These are phyloP conservation scores for Lates japonicus DNA, from an alignment of 2,797 vertebrate species.

Conservation along the genomic window DNA sequence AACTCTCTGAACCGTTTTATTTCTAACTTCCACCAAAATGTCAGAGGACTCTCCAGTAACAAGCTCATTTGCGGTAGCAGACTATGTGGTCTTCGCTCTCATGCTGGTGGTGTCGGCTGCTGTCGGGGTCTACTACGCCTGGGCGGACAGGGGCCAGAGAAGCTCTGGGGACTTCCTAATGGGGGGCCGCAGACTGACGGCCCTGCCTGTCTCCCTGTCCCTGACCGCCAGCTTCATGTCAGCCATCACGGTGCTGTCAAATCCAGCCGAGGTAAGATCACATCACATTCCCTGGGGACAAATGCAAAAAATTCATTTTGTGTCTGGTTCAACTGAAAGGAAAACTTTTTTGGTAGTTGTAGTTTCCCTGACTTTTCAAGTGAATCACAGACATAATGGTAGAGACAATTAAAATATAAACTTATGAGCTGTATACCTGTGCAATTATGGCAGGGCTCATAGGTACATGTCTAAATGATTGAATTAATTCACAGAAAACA, in stretches of 20 bases:
- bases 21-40: constrained; percentile 61
- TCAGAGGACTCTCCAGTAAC: constrained; percentile 19
- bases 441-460: not conserved
- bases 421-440: not conserved
- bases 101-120: constrained; percentile 91
- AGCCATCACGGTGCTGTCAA: constrained; percentile 93
- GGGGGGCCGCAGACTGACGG: constrained; percentile 90
- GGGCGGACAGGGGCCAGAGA: constrained; percentile 82
- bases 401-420: not conserved
- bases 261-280: constrained; percentile 87
- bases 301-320: not conserved
- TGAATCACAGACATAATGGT: not conserved
- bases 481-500: not conserved
- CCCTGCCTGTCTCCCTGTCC: constrained; percentile 92
- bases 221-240: constrained; percentile 98
- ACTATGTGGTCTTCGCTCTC: constrained; percentile 92
- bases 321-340: not conserved
- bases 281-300: not conserved
- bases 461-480: not conserved
- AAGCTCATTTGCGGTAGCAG: constrained; percentile 85
- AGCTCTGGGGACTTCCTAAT: constrained; percentile 90
- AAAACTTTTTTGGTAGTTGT: not conserved
- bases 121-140: constrained; percentile 92
- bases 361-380: not conserved
- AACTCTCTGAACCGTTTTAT: constrained; percentile 12